Evolutionary conservation across 1,140 invertebrate species (phyloP).

Genomic region (Megathymus violae): DNA sequence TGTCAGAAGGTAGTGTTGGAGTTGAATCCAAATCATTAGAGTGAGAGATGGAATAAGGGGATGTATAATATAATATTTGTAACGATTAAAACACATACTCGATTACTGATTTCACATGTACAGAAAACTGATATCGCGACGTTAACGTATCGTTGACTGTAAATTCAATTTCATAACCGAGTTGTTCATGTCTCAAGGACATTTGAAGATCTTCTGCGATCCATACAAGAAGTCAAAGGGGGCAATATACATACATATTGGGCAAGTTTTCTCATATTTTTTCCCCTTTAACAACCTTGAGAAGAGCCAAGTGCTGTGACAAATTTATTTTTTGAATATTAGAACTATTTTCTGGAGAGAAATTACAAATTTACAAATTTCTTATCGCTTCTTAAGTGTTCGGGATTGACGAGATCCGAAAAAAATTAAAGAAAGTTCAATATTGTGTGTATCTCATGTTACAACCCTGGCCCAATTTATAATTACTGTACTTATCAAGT

Average conservation of each 20-base stretch:
- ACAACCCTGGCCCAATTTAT: too few species aligned
- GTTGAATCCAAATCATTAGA: too few species aligned
- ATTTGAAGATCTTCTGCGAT: slow-evolving; percentile 44
- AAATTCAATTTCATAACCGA: slow-evolving; percentile 33
- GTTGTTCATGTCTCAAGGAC: slow-evolving; percentile 44
- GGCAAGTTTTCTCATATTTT: slow-evolving; percentile 54
- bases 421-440: background rate
- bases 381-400: slow-evolving; percentile 11
- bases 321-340: slow-evolving; percentile 30
- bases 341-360: slow-evolving; percentile 21
- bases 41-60: too few species aligned
- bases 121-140: background rate
- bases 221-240: slow-evolving; percentile 48
- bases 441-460: too few species aligned
- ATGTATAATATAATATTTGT: too few species aligned
- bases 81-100: too few species aligned
- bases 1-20: too few species aligned
- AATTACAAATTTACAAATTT: slow-evolving; percentile 10
- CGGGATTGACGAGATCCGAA: background rate
- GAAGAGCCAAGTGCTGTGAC: slow-evolving; percentile 29
- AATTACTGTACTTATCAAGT: too few species aligned
- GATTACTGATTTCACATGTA: too few species aligned
- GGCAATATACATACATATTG: slow-evolving; percentile 55
- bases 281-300: slow-evolving; percentile 30
- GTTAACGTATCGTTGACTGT: background rate